phyloP scores from a whole-genome alignment of 1,140 invertebrate genomes.

The Nasonia giraulti region DNA sequence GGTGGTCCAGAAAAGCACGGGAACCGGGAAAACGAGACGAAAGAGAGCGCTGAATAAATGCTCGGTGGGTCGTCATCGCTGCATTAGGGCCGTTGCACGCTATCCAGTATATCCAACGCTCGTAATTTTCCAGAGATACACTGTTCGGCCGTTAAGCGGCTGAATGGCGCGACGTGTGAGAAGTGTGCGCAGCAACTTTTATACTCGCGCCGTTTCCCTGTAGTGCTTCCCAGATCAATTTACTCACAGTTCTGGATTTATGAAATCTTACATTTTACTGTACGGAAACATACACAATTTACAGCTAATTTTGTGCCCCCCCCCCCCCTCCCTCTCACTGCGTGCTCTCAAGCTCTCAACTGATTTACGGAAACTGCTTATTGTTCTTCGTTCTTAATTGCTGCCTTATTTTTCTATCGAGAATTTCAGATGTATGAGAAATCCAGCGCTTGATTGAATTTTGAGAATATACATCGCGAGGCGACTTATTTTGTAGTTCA shows the following conservation, averaged over 20 bases:
- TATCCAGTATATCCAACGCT: neutral
- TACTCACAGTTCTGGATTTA: conserved; percentile 22
- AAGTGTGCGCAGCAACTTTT: neutral
- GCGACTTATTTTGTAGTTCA: no score
- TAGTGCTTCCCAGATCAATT: conserved; percentile 18
- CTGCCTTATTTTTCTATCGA: conserved; percentile 9
- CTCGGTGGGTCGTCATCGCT: neutral
- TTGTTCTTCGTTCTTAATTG: no score
- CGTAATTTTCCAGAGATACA: conserved; percentile 9
- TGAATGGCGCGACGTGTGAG: neutral
- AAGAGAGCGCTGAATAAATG: conserved; percentile 11
- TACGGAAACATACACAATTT: conserved; percentile 8
- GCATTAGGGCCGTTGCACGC: neutral
- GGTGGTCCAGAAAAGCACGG: neutral
- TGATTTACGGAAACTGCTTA: conserved; percentile 37
- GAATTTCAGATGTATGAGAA: neutral
- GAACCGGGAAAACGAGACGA: neutral
- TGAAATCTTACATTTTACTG: conserved; percentile 27
- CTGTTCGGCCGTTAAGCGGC: neutral
- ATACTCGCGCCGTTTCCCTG: neutral
- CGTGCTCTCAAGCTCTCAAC: no score
- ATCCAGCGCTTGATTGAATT: neutral
- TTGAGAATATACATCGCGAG: neutral
- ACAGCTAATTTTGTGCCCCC: neutral
- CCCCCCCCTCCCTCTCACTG: no score